phyloP scores from a whole-genome alignment of 2,888 invertebrate species.

The Temnothorax unifasciatus region DNA sequence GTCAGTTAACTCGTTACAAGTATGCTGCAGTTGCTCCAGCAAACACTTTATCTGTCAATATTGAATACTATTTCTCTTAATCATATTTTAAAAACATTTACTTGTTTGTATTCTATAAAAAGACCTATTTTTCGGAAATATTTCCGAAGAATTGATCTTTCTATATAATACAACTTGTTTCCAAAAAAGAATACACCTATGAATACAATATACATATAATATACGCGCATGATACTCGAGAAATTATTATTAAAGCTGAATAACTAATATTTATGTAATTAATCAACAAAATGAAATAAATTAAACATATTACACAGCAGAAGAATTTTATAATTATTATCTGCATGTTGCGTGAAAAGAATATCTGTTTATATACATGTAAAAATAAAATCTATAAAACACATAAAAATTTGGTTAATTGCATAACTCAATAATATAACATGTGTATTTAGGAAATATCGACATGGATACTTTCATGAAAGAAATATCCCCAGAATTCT shows the following conservation, averaged over 20 bases:
- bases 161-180: neutral
- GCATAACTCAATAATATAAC: neutral
- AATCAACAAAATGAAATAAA: neutral
- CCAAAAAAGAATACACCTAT: neutral
- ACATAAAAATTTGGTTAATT: neutral
- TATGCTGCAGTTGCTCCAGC: neutral
- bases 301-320: neutral
- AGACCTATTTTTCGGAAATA: neutral
- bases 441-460: neutral
- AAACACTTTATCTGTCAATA: slow-evolving; percentile 7
- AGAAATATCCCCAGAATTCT: neutral
- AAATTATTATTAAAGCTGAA: neutral
- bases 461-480: neutral
- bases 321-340: neutral
- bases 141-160: neutral
- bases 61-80: neutral
- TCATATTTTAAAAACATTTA: neutral
- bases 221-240: neutral
- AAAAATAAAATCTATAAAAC: neutral
- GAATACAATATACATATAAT: neutral
- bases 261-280: neutral
- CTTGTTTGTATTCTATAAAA: neutral
- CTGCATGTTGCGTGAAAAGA: neutral
- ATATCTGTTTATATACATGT: neutral
- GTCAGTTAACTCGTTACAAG: neutral